Base-by-base conservation (phyloP, 2,888 invertebrate species). In the Idaea straminata region DNA sequence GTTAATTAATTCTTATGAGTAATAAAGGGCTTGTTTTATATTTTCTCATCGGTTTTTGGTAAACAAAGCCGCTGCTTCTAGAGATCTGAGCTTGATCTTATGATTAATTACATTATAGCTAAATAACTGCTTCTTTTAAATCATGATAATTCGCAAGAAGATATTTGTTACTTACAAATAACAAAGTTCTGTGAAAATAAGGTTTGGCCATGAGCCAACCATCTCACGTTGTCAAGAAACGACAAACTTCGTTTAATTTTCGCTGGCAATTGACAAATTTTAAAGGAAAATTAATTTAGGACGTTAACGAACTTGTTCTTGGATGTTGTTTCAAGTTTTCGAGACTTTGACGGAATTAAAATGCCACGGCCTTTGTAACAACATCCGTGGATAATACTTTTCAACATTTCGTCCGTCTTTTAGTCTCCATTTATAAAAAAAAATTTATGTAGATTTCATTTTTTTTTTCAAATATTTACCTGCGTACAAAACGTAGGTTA, bases 261-360 rank as follows among this genome's bases (percentile, higher is more conserved):
- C 75, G 72, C 77, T 73, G 80, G 79, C 83, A 84, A 88, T 88
- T 83, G 86, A 81, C 84, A 84, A 86, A 85, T 83, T 87, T 85
- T 81, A 80, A 83, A 80, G 75, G 82, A 87, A 86, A 86, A 85
- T 86, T 85, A 87, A 85, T 88, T 83, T 80, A 83, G 83, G 81
- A 83, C 75, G 80, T 78, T 86, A 86, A 86, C 82, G 80, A 86
- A 85, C 79, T 82, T 83, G 75, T 82, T 81, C 76, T 73, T 74
- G 78, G 78, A 81, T 83, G 82, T 81, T 83, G 81, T 83, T 85
- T 80, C 74, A 76, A 84, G 81, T 83, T 70, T 25, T 80, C 66
- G 67, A 74, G 76, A 76, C 79, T 81, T 79, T 80, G 77, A 79
- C 72, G 69, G 78, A 78, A 83, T 85, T 86, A 81, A 83, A 85